Percentiles rank a stretch among this genome's conserved stretches.
phyloP scores from a whole-genome alignment of 2,888 invertebrate species.

The Drosophila phalerata region DNA sequence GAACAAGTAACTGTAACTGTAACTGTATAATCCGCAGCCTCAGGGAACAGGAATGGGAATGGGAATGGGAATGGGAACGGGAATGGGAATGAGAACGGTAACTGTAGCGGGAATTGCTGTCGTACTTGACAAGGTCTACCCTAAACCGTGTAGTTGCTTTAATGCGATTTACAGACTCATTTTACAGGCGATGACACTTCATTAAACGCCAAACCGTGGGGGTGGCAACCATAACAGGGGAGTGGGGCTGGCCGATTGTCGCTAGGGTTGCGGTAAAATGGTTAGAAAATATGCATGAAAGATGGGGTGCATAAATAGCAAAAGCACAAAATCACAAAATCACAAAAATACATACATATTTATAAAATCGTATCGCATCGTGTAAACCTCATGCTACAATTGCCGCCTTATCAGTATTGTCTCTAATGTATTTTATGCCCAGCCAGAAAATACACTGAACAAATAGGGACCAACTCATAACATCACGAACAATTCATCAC shows the following conservation, averaged over 20 bases:
- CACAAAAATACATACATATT: slow-evolving; percentile 74
- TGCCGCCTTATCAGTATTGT: slow-evolving; percentile 57
- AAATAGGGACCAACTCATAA: too few relatives aligned
- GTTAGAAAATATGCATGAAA: slow-evolving; percentile 21
- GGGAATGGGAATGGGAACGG: background rate
- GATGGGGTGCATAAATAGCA: slow-evolving; percentile 76
- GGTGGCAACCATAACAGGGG: slow-evolving; percentile 45
- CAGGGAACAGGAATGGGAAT: slow-evolving; percentile 12
- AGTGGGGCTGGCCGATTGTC: slow-evolving; percentile 27
- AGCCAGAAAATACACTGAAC: background rate
- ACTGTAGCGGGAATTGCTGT: slow-evolving; percentile 2
- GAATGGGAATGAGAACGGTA: background rate
- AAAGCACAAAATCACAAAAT: slow-evolving; percentile 63
- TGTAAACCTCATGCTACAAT: slow-evolving; percentile 56
- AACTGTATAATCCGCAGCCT: slow-evolving; percentile 47
- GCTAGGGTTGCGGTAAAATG: slow-evolving; percentile 11
- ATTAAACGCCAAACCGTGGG: slow-evolving; percentile 76
- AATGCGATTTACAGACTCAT: slow-evolving; percentile 82
- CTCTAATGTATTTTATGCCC: slow-evolving; percentile 58
- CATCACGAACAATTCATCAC: too few relatives aligned
- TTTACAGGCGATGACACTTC: slow-evolving; percentile 83
- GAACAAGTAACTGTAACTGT: slow-evolving; percentile 43
- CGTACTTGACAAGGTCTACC: slow-evolving; percentile 69
- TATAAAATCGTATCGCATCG: slow-evolving; percentile 62
- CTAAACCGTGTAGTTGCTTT: slow-evolving; percentile 72